Conservation (phyloP, 2,797 vertebrate species). For the Schizopygopsis malacanthus region DNA sequence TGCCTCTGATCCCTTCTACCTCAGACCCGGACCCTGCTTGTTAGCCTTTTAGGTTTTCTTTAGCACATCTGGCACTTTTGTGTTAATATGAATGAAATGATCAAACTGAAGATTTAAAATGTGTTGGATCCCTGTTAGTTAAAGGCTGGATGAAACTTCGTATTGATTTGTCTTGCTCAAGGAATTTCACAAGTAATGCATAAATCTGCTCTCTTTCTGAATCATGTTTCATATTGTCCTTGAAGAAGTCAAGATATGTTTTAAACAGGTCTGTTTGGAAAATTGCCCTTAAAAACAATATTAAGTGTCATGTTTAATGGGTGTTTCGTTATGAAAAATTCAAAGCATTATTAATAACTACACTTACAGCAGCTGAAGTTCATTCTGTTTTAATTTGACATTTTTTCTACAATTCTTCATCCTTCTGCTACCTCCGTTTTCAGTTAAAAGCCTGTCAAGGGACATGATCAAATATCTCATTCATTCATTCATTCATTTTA, state of each 20-base stretch:
- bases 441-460: neutral
- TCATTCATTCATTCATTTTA: too few species aligned
- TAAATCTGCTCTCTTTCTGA: neutral
- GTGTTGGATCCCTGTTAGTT: neutral
- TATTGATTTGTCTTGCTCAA: slow-evolving; percentile 15
- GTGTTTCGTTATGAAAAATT: too few species aligned
- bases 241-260: neutral
- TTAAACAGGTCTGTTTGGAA: neutral
- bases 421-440: neutral
- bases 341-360: too few species aligned
- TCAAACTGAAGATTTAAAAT: neutral
- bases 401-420: neutral
- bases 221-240: neutral
- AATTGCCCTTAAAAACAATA: too few species aligned
- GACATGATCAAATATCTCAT: neutral
- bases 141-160: neutral
- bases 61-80: neutral
- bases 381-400: too few species aligned
- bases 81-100: neutral
- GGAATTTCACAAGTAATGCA: neutral
- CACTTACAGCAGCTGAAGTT: too few species aligned
- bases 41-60: neutral
- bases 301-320: too few species aligned
- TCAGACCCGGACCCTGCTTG: neutral
- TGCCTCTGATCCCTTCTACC: neutral